These are phyloP conservation scores for Steatocranus sp. DNA, from an alignment of 2,797 vertebrate genomes.

Conservation along the genomic window DNA sequence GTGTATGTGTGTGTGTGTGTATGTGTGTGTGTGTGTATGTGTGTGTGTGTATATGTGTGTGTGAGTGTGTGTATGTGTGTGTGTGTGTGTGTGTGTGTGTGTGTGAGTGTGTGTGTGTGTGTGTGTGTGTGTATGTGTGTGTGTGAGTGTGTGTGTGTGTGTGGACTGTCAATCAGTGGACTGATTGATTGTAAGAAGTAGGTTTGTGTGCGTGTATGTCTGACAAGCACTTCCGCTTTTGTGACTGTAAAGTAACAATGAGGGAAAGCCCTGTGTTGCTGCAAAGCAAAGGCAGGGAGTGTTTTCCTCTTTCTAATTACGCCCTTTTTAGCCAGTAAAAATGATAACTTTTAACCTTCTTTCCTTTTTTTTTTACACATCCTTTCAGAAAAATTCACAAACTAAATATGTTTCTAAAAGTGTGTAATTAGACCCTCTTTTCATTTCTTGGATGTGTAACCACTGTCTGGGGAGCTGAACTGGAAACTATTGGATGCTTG, in stretches of 20 bases:
- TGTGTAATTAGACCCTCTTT: not conserved
- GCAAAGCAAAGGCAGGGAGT: not conserved
- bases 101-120: too few species aligned
- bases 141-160: too few species aligned
- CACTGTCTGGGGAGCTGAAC: not conserved
- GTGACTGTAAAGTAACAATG: not conserved
- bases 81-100: too few species aligned
- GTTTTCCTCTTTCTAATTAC: not conserved
- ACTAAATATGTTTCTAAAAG: not conserved
- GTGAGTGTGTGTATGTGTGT: too few species aligned
- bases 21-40: too few species aligned
- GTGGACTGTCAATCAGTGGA: not conserved
- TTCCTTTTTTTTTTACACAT: not conserved
- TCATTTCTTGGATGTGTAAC: not conserved
- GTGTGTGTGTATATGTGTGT: too few species aligned
- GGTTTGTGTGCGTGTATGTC: not conserved
- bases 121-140: too few species aligned
- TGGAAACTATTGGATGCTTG: constrained; percentile 36
- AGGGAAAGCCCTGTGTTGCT: not conserved
- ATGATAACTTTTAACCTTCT: not conserved
- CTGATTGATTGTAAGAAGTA: not conserved
- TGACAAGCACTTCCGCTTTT: not conserved
- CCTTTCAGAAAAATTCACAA: not conserved
- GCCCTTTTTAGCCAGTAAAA: not conserved
- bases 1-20: too few species aligned